phyloP scores from a whole-genome alignment of 2,113 vertebrate genomes.

The Chaetodon auriga region DNA sequence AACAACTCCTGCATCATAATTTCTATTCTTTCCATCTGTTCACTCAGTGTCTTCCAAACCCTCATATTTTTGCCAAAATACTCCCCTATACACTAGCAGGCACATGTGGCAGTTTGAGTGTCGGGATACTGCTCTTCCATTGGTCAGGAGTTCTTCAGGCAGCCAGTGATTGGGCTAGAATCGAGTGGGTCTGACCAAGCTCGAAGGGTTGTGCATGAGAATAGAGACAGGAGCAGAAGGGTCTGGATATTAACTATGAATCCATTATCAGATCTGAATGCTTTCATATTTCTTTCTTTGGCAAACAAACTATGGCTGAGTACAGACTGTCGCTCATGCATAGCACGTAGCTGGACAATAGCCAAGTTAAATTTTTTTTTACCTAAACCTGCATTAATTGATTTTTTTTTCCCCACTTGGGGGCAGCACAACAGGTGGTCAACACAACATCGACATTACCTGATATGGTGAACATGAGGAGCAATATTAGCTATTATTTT shows the following conservation, averaged over 20 bases:
- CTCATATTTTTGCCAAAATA: slow-evolving; percentile 1
- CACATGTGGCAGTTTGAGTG: background rate
- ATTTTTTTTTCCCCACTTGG: slow-evolving; percentile 3
- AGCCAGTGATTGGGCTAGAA: background rate
- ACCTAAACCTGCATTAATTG: background rate
- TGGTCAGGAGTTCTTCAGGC: background rate
- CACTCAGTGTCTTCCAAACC: background rate
- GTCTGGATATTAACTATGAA: background rate
- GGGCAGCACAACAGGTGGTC: background rate
- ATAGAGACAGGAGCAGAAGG: background rate
- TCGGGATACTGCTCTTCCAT: background rate
- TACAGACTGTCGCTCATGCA: background rate
- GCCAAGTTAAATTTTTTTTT: background rate
- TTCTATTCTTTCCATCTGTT: slow-evolving; percentile 1
- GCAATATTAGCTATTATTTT: background rate
- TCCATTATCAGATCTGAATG: background rate
- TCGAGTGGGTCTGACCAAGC: background rate
- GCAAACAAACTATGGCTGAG: background rate
- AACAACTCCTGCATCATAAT: background rate
- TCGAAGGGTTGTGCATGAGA: background rate
- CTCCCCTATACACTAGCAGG: background rate
- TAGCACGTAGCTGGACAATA: background rate
- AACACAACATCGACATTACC: background rate
- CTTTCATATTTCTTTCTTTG: background rate
- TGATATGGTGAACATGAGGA: background rate